A percentile compares a stretch with the other conserved stretches of the same genome.
Evolutionary conservation across 2,797 vertebrate genomes (phyloP).

Genomic region (Decapterus maruadsi): DNA sequence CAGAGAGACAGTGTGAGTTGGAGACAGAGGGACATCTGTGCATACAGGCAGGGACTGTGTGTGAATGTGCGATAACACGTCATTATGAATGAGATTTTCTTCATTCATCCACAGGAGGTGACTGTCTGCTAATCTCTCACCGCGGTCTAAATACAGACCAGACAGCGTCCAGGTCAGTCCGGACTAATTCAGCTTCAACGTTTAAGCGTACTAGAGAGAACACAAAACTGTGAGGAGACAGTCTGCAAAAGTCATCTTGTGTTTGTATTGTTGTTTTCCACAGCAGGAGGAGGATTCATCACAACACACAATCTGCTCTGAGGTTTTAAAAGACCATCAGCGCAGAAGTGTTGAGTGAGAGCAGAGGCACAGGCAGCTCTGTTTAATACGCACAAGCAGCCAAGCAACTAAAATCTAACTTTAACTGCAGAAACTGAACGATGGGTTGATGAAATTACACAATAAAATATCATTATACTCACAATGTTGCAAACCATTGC

Average conservation of each 20-base stretch:
- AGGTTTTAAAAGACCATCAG: neutral
- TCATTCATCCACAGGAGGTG: constrained; percentile 2
- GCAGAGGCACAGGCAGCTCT: neutral
- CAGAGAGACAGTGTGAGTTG: neutral
- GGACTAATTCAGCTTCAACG: neutral
- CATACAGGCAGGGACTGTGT: neutral
- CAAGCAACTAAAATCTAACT: neutral
- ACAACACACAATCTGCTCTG: constrained; percentile 2
- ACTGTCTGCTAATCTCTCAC: neutral
- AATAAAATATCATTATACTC: neutral
- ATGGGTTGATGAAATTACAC: neutral
- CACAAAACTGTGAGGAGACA: neutral
- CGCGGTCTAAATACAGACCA: neutral
- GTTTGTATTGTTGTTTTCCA: neutral
- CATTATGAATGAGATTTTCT: constrained; percentile 6
- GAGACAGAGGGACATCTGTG: neutral
- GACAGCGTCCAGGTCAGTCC: neutral
- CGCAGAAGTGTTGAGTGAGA: neutral
- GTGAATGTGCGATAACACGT: neutral
- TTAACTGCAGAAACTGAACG: no score
- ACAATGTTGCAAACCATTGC: neutral
- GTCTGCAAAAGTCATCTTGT: neutral
- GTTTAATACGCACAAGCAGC: no score
- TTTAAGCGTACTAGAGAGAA: neutral
- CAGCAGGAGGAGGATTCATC: neutral